Conservation (phyloP, 2,113 vertebrate species). For the Numenius arquata region DNA sequence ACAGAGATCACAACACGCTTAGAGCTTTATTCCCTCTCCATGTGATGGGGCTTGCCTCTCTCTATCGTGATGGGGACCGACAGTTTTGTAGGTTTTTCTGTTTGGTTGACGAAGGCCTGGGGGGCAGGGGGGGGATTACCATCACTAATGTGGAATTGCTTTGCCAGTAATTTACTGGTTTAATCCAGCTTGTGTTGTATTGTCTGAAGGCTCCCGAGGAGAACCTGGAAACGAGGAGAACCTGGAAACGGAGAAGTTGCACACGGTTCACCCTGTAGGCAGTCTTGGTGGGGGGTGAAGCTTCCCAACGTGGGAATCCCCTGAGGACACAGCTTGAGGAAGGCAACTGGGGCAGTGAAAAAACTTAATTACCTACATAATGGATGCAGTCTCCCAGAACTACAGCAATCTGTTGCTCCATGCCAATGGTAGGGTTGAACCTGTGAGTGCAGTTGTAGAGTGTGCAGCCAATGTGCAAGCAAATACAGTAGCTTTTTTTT, state of each 20-base stretch:
- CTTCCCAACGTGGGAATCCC: constrained; percentile 15
- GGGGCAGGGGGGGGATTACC: accelerated
- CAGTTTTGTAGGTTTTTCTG: neutral
- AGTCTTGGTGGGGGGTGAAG: neutral
- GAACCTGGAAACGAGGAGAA: neutral
- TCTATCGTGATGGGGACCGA: neutral
- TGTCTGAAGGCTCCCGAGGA: neutral
- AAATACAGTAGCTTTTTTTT: neutral
- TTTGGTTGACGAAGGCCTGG: neutral
- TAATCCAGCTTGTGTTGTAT: neutral
- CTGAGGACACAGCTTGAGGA: constrained; percentile 13
- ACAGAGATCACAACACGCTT: neutral
- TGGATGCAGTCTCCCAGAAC: neutral
- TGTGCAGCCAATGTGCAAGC: neutral
- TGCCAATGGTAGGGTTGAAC: neutral
- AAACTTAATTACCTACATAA: constrained; percentile 17
- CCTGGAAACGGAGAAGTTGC: neutral
- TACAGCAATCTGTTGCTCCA: neutral
- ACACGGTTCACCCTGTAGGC: neutral
- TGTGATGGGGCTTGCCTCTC: neutral
- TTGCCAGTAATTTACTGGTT: neutral
- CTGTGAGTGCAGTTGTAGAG: neutral
- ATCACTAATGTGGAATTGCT: neutral
- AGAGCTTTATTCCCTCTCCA: neutral
- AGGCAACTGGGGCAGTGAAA: neutral